phyloP scores from a whole-genome alignment of 2,113 vertebrate species.

The Phaetusa simplex region DNA sequence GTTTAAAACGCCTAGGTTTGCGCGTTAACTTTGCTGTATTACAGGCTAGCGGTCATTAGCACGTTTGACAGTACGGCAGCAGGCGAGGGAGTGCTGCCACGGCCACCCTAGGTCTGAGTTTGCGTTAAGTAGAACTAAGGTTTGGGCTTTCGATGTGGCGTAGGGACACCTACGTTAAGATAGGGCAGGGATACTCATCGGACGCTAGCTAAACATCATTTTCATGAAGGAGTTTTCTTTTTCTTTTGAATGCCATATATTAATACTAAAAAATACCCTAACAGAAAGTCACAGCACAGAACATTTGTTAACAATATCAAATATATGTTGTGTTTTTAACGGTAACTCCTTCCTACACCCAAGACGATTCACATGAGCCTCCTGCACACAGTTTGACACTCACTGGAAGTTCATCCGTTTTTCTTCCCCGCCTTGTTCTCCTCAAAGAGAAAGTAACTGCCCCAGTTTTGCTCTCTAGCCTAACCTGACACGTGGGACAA shows the following conservation, averaged over 20 bases:
- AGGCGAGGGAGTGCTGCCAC: background rate
- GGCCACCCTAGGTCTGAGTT: background rate
- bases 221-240: background rate
- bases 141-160: background rate
- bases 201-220: background rate
- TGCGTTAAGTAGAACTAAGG: background rate
- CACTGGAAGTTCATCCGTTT: background rate
- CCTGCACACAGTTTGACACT: background rate
- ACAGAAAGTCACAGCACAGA: background rate
- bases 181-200: background rate
- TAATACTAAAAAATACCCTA: background rate
- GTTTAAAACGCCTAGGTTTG: background rate
- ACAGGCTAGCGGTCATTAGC: background rate
- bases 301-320: background rate
- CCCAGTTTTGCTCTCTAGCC: background rate
- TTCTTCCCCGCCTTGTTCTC: background rate
- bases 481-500: background rate
- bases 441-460: background rate
- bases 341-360: too few relatives aligned
- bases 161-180: background rate
- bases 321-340: background rate
- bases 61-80: background rate
- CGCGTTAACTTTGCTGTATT: background rate
- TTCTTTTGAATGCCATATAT: background rate
- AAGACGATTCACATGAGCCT: background rate